Conservation (phyloP, 2,113 vertebrate species). For the Eurystomus gularis region DNA sequence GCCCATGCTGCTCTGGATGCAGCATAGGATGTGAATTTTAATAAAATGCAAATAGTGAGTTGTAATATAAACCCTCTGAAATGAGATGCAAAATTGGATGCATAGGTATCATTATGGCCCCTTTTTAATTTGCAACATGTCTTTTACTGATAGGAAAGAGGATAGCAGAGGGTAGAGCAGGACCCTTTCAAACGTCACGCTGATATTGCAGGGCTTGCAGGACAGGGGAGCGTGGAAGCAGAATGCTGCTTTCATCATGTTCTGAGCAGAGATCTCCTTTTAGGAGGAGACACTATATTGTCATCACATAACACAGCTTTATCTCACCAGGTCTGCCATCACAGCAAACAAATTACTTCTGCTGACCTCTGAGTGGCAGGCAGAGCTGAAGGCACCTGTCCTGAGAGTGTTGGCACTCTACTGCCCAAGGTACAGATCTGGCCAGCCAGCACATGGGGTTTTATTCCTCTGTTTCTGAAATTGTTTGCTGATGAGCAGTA, state of each 20-base stretch:
- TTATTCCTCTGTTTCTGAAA: background rate
- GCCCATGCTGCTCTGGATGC: background rate
- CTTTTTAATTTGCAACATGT: background rate
- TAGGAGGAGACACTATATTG: background rate
- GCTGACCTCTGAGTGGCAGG: too few relatives aligned
- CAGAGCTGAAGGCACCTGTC: background rate
- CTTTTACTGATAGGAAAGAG: background rate
- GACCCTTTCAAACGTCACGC: background rate
- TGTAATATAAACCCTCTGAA: background rate
- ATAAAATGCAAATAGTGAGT: background rate
- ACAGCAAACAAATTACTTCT: background rate
- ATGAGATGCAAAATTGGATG: background rate
- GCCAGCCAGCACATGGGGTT: rapidly evolving
- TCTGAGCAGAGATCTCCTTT: background rate
- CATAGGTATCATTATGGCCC: background rate
- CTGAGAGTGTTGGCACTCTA: rapidly evolving
- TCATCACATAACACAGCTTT: background rate
- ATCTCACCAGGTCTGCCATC: background rate
- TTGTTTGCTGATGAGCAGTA: background rate
- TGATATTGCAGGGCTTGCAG: background rate
- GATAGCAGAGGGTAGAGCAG: background rate
- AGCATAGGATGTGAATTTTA: background rate
- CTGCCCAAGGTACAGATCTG: rapidly evolving
- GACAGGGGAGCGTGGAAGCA: rapidly evolving
- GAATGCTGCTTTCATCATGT: background rate